Evolutionary conservation across 1,140 invertebrate species (phyloP).

Genomic region (Achroia grisella): DNA sequence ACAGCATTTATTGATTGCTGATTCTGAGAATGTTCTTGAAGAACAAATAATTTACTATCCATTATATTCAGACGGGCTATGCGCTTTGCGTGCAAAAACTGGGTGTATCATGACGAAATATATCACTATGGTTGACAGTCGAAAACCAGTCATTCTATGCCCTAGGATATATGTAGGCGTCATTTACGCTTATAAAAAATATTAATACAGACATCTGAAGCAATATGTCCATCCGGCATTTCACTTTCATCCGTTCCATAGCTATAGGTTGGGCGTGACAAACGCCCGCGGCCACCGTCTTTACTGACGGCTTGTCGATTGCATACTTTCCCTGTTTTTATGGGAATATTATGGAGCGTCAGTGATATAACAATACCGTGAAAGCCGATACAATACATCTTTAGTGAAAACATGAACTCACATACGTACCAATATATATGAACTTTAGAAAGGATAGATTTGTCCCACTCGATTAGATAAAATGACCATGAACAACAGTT

Average conservation of each 20-base stretch:
- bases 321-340: slow-evolving; percentile 67
- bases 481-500: no score
- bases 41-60: no score
- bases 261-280: slow-evolving; percentile 49
- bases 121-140: no score
- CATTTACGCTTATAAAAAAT: neutral
- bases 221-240: slow-evolving; percentile 12
- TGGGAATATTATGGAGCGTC: slow-evolving; percentile 44
- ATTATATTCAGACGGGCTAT: no score
- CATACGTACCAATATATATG: neutral
- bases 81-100: no score
- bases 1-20: no score
- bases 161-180: no score
- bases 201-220: no score
- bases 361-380: slow-evolving; percentile 44
- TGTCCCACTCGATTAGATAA: no score
- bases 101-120: no score
- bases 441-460: neutral
- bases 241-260: slow-evolving; percentile 49
- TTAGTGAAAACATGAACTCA: slow-evolving; percentile 8
- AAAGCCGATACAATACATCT: slow-evolving; percentile 21
- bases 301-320: slow-evolving; percentile 33
- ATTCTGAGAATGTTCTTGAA: no score
- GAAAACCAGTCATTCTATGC: no score
- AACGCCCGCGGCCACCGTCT: slow-evolving; percentile 34